Evolutionary conservation across 2,888 invertebrate genomes (phyloP).

Genomic region (Lissonota sp.): DNA sequence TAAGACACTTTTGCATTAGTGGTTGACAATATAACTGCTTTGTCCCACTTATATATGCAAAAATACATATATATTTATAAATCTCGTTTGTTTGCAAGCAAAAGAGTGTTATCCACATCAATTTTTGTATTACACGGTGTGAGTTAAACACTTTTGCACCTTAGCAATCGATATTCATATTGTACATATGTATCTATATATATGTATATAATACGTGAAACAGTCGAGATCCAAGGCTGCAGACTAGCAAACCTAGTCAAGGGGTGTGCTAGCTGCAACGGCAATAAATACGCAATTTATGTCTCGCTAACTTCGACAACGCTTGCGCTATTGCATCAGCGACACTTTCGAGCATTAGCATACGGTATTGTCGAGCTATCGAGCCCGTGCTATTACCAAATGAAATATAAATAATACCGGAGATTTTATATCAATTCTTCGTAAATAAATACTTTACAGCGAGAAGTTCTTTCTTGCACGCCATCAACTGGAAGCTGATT

Average conservation of each 20-base stretch:
- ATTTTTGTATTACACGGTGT: too few relatives aligned
- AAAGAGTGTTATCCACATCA: too few relatives aligned
- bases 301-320: constrained; percentile 66
- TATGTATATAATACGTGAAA: constrained; percentile 7
- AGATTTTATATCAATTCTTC: too few relatives aligned
- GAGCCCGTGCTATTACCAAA: constrained; percentile 12
- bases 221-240: constrained; percentile 68
- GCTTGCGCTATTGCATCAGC: constrained; percentile 73
- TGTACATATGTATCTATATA: neutral
- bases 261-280: constrained; percentile 59
- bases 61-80: neutral
- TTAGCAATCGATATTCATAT: neutral
- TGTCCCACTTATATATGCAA: constrained; percentile 17
- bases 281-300: constrained; percentile 78
- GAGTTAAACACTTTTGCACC: too few relatives aligned
- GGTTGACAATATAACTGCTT: constrained; percentile 31
- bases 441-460: too few relatives aligned
- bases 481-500: too few relatives aligned
- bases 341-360: constrained; percentile 76
- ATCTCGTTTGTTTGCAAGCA: neutral
- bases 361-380: constrained; percentile 73
- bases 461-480: too few relatives aligned
- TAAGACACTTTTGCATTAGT: constrained; percentile 26
- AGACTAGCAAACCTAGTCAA: constrained; percentile 23
- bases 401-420: too few relatives aligned